These are phyloP conservation scores for Ceraclea dissimilis DNA, from an alignment of 2,888 invertebrate species.

Conservation along the genomic window DNA sequence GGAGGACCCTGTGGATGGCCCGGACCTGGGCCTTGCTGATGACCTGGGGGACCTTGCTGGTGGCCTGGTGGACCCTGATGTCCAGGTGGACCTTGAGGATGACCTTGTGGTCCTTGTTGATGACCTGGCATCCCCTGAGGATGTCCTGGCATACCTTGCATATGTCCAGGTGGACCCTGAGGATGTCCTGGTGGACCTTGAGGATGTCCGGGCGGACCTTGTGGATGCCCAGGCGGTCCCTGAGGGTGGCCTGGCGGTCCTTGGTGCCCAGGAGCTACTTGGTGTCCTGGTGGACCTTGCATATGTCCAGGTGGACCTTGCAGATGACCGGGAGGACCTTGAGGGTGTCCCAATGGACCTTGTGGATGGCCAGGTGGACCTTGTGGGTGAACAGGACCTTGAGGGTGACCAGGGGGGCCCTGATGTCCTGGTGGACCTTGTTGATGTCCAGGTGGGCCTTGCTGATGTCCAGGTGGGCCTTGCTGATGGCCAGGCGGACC, in stretches of 20 bases:
- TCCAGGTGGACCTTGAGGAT: slow-evolving; percentile 13
- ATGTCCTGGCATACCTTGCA: slow-evolving; percentile 37
- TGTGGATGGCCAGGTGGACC: slow-evolving; percentile 10
- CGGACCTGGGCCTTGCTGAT: slow-evolving; percentile 18
- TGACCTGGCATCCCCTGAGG: slow-evolving; percentile 35
- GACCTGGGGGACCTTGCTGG: slow-evolving; percentile 31
- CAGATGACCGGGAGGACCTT: slow-evolving; percentile 12
- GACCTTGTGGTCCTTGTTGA: slow-evolving; percentile 22
- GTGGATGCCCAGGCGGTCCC: slow-evolving; percentile 28
- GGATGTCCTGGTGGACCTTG: slow-evolving; percentile 41
- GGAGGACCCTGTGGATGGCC: slow-evolving; percentile 31
- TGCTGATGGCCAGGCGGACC: slow-evolving; percentile 30
- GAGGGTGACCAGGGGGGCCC: slow-evolving; percentile 28
- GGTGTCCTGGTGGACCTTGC: slow-evolving; percentile 40
- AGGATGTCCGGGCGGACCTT: slow-evolving; percentile 34
- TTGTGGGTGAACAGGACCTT: slow-evolving; percentile 38
- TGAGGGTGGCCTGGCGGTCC: slow-evolving; percentile 32
- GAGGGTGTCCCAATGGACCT: slow-evolving; percentile 14
- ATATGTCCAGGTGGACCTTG: slow-evolving; percentile 28
- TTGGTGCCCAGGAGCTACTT: slow-evolving; percentile 32
- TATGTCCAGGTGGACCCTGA: slow-evolving; percentile 34
- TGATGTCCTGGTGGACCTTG: slow-evolving; percentile 31
- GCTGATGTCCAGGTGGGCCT: slow-evolving; percentile 41
- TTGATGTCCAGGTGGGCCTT: slow-evolving; percentile 33
- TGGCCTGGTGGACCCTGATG: slow-evolving; percentile 17